A percentile compares a stretch with the other conserved stretches of the same genome.
Conservation (phyloP, 1,140 invertebrate species). For the Melanaphis sacchari region DNA sequence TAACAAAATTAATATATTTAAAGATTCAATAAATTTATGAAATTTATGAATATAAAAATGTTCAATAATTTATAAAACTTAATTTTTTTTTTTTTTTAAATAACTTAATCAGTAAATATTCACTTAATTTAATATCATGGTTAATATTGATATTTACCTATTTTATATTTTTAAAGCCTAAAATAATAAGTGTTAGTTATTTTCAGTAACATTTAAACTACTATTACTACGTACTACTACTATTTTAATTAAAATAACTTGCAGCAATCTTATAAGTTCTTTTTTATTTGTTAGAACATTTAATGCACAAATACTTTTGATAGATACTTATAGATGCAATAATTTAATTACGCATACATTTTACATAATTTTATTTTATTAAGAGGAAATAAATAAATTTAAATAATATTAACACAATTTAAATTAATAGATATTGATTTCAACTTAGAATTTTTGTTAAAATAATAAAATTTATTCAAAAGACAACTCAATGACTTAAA, state of each 20-base stretch:
- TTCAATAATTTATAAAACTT: no score
- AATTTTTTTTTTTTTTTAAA: no score
- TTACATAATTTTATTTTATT: neutral
- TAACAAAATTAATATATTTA: neutral
- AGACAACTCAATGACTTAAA: neutral
- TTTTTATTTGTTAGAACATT: neutral
- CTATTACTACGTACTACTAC: neutral
- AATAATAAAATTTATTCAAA: neutral
- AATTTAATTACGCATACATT: neutral
- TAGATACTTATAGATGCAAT: neutral
- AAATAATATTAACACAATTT: neutral
- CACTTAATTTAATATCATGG: no score
- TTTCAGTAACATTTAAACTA: neutral
- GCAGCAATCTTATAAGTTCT: neutral
- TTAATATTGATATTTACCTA: neutral
- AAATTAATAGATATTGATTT: neutral
- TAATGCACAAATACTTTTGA: neutral
- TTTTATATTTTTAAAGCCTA: neutral
- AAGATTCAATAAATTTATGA: neutral
- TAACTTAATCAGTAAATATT: neutral
- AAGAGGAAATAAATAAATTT: neutral
- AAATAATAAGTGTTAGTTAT: neutral
- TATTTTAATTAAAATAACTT: neutral
- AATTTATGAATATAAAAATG: neutral
- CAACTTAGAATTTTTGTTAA: neutral